Percentiles rank a stretch among this genome's conserved stretches.
Evolutionary conservation across 2,797 vertebrate species (phyloP).

Genomic region (Gymnoscopelus braueri): DNA sequence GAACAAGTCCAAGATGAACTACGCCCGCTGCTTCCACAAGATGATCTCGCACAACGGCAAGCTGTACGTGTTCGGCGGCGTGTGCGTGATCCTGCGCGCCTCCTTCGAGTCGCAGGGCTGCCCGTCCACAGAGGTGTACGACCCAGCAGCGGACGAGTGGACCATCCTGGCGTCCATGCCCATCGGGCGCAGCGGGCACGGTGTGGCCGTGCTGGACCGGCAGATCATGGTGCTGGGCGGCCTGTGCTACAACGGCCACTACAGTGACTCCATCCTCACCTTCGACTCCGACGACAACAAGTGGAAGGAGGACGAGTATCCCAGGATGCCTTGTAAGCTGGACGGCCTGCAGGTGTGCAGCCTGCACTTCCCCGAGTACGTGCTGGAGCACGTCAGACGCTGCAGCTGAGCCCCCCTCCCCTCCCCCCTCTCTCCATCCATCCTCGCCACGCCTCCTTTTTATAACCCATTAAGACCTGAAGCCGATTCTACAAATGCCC

Average conservation of each 20-base stretch:
- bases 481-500: too few relatives aligned
- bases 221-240: conserved; percentile 99
- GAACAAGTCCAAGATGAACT: conserved; percentile 99
- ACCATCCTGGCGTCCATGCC: conserved; percentile 99
- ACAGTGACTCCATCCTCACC: conserved; percentile 99
- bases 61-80: conserved; percentile 97
- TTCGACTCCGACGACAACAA: conserved; percentile 99
- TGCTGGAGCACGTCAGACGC: conserved; percentile 94
- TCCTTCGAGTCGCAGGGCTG: conserved; percentile 99
- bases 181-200: conserved; percentile 96
- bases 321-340: conserved; percentile 99
- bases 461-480: not conserved
- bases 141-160: conserved; percentile 96
- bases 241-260: conserved; percentile 98
- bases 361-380: conserved; percentile 96
- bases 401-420: conserved; percentile 88
- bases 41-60: conserved; percentile 99
- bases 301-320: conserved; percentile 99
- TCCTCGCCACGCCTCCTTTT: conserved; percentile 38
- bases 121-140: conserved; percentile 98
- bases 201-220: conserved; percentile 95
- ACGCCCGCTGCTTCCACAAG: conserved; percentile 98
- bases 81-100: conserved; percentile 96
- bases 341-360: conserved; percentile 99
- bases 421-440: too few relatives aligned